These are phyloP conservation scores for Triops cancriformis DNA, from an alignment of 1,140 invertebrate species.

Conservation along the genomic window DNA sequence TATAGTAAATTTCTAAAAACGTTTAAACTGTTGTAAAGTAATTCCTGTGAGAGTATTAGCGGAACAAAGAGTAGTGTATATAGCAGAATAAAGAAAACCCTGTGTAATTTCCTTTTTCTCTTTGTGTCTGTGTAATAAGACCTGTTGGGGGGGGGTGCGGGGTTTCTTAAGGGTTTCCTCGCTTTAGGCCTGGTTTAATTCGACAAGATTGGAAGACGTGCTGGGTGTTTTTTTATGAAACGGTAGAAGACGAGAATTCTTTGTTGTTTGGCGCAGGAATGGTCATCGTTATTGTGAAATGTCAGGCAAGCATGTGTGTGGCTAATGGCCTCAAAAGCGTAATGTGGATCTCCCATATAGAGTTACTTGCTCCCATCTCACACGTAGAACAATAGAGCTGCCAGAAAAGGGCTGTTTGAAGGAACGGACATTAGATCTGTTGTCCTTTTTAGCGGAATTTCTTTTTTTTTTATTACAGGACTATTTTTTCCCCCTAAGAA, in stretches of 20 bases:
- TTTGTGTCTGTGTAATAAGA: neutral
- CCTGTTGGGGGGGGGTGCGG: no score
- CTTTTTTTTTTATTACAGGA: neutral
- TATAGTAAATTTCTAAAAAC: no score
- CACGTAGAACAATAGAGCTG: slow-evolving; percentile 1
- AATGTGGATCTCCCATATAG: slow-evolving; percentile 4
- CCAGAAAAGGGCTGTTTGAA: neutral
- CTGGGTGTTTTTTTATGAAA: neutral
- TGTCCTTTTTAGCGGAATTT: slow-evolving; percentile 6
- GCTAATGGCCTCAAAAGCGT: slow-evolving; percentile 7
- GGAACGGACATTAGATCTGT: neutral
- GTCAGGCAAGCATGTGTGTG: neutral
- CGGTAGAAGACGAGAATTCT: neutral
- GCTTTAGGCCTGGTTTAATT: slow-evolving; percentile 1
- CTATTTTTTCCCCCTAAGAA: neutral
- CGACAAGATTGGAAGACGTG: neutral
- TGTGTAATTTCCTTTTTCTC: neutral
- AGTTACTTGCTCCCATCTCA: neutral
- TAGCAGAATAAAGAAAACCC: neutral
- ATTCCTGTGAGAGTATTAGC: no score
- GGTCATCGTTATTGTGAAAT: neutral
- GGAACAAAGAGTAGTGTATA: no score
- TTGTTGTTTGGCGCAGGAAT: neutral
- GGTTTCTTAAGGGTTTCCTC: neutral
- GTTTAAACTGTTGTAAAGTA: no score